These are phyloP conservation scores for Andrena minutula DNA, from an alignment of 2,888 invertebrate species.

Conservation along the genomic window DNA sequence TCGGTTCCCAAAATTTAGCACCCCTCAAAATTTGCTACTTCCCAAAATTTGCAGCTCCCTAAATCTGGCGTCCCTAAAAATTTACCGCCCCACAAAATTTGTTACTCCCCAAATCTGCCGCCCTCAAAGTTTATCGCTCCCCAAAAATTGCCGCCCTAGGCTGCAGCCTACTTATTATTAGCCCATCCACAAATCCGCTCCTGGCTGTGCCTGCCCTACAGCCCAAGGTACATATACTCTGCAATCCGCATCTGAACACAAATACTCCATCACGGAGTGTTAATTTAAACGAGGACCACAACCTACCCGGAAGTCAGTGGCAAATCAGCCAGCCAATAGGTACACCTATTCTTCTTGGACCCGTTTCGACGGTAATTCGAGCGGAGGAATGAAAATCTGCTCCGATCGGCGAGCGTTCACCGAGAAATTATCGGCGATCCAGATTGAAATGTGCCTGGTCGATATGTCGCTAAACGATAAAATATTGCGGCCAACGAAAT, in stretches of 20 bases:
- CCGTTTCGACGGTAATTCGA: conserved; percentile 34
- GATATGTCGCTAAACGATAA: conserved; percentile 47
- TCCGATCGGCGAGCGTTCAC: not conserved
- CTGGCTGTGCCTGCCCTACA: too few species aligned
- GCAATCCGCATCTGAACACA: not conserved
- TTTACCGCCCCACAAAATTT: too few species aligned
- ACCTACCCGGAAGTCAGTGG: conserved; percentile 57
- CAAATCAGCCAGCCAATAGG: conserved; percentile 26
- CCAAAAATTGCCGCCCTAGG: too few species aligned
- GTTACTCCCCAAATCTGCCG: too few species aligned
- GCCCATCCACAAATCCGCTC: too few species aligned
- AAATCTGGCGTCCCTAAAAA: too few species aligned
- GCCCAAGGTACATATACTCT: too few species aligned
- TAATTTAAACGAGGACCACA: conserved; percentile 22
- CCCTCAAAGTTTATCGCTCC: too few species aligned
- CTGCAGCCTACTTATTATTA: too few species aligned
- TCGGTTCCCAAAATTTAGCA: too few species aligned
- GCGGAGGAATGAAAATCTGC: conserved; percentile 30
- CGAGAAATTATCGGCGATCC: conserved; percentile 45
- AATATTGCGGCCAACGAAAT: conserved; percentile 55
- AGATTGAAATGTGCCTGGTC: conserved; percentile 48
- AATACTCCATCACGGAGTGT: not conserved
- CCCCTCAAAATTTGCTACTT: too few species aligned
- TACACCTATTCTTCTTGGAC: conserved; percentile 39
- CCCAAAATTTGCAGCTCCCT: too few species aligned